Percentiles rank a stretch among this genome's conserved stretches.
Evolutionary conservation across 2,113 vertebrate species (phyloP).

Genomic region (Sebastes fasciatus): DNA sequence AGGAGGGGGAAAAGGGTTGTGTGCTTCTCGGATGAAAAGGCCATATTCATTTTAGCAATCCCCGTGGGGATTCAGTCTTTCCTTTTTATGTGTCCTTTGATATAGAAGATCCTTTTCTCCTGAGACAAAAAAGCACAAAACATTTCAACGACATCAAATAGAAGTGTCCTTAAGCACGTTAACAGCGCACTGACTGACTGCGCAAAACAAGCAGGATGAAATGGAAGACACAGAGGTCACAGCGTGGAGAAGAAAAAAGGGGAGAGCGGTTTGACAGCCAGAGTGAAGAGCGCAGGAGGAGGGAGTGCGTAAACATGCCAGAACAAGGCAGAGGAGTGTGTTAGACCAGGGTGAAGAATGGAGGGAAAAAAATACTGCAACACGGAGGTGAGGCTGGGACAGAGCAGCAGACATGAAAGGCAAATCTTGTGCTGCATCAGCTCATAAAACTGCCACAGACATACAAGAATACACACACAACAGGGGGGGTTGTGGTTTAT

Average conservation of each 20-base stretch:
- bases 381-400: constrained; percentile 17
- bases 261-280: constrained; percentile 35
- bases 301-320: constrained; percentile 72
- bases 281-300: constrained; percentile 31
- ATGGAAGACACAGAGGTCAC: constrained; percentile 35
- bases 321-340: constrained; percentile 60
- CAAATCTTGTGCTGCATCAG: background rate
- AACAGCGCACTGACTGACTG: background rate
- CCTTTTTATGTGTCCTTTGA: constrained; percentile 27
- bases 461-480: background rate
- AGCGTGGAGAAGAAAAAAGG: too few relatives aligned
- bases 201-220: background rate
- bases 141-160: background rate
- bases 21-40: constrained; percentile 16
- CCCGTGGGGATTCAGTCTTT: constrained; percentile 14
- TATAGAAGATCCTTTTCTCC: constrained; percentile 23
- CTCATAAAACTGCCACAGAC: background rate
- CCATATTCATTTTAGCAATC: constrained; percentile 53
- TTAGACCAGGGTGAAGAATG: background rate
- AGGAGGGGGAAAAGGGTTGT: constrained; percentile 24
- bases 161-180: background rate
- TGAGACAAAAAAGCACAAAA: constrained; percentile 45
- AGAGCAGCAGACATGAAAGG: background rate
- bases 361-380: background rate
- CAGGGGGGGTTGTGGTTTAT: background rate